Evolutionary conservation across 92 coral and sea anemone species (phyloP).

Genomic region (Epizoanthus ramosus): DNA sequence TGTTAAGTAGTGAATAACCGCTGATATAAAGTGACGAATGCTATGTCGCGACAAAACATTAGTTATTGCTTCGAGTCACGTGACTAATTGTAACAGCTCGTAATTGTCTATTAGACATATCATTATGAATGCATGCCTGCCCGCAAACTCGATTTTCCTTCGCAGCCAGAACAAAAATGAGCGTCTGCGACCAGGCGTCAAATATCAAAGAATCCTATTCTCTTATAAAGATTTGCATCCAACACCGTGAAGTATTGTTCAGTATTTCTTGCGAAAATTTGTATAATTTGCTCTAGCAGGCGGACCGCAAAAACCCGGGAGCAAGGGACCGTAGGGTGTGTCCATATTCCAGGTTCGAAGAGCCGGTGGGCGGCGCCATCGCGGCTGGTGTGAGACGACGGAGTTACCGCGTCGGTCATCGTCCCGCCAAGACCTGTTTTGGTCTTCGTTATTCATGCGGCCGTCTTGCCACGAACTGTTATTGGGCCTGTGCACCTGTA

Average conservation of each 20-base stretch:
- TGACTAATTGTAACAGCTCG: too few relatives aligned
- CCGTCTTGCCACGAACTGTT: background rate
- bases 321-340: slow-evolving; percentile 7
- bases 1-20: too few relatives aligned
- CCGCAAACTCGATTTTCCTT: too few relatives aligned
- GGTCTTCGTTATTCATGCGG: background rate
- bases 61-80: too few relatives aligned
- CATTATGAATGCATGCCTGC: too few relatives aligned
- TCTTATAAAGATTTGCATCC: too few relatives aligned
- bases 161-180: too few relatives aligned
- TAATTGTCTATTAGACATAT: too few relatives aligned
- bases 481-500: background rate
- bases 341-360: background rate
- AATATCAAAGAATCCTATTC: too few relatives aligned
- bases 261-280: slow-evolving; percentile 12
- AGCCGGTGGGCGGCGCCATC: slow-evolving; percentile 15
- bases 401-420: slow-evolving; percentile 20
- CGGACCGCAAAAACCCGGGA: background rate
- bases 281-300: background rate
- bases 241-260: background rate
- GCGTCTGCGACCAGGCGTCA: too few relatives aligned
- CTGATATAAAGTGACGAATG: too few relatives aligned
- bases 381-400: slow-evolving; percentile 3
- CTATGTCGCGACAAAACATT: too few relatives aligned
- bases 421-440: slow-evolving; percentile 3